Percentiles rank a stretch among this genome's conserved stretches.
Evolutionary conservation across 2,888 invertebrate species (phyloP).

Genomic region (Colostygia pectinataria): DNA sequence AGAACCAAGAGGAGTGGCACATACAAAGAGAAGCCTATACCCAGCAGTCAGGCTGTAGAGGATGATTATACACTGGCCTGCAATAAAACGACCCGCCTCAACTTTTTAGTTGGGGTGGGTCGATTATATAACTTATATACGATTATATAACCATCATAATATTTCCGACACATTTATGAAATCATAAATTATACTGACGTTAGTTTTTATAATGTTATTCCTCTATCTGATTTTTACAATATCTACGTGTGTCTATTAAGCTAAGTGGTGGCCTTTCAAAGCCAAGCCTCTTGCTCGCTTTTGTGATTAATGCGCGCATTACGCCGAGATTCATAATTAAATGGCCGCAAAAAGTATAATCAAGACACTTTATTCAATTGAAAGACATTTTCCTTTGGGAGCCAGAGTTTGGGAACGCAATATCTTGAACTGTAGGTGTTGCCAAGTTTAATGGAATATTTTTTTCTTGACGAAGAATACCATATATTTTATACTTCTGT

Average conservation of each 20-base stretch:
- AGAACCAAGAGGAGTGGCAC: no score
- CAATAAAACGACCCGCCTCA: no score
- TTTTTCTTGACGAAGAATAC: conserved; percentile 1
- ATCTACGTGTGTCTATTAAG: conserved; percentile 24
- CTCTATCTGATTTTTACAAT: conserved; percentile 8
- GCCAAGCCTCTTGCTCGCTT: conserved; percentile 31
- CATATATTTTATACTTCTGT: background rate
- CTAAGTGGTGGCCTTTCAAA: conserved; percentile 28
- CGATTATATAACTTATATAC: no score
- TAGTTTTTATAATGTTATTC: background rate
- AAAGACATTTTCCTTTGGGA: conserved; percentile 39
- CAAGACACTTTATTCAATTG: conserved; percentile 50
- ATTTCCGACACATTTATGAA: no score
- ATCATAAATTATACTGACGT: no score
- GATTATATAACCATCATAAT: no score
- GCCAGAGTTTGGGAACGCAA: conserved; percentile 27
- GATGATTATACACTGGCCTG: no score
- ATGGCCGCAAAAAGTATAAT: conserved; percentile 52
- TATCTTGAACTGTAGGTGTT: conserved; percentile 22
- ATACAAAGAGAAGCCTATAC: no score
- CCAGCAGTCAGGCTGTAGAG: no score
- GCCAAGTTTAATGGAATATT: conserved; percentile 13
- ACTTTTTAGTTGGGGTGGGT: no score
- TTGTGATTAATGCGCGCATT: conserved; percentile 55
- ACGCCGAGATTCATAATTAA: conserved; percentile 55